Evolutionary conservation across 2,888 invertebrate genomes (phyloP).

Genomic region (Elegia similella): DNA sequence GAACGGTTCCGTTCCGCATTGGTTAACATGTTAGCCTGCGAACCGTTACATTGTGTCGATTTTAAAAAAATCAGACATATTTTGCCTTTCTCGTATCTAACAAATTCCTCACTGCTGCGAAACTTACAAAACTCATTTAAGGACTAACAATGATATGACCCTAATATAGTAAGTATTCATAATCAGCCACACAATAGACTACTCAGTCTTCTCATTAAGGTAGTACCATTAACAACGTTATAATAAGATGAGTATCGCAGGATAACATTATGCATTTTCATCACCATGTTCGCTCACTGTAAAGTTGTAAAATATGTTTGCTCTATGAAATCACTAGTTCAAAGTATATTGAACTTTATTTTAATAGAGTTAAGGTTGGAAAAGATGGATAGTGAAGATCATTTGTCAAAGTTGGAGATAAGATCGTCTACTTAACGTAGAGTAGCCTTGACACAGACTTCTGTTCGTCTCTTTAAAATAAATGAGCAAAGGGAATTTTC

Average conservation of each 20-base stretch:
- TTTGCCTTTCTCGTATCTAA: too few species aligned
- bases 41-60: too few species aligned
- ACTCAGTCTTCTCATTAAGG: conserved; percentile 9
- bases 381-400: not conserved
- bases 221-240: conserved; percentile 6
- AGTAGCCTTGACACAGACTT: conserved; percentile 8
- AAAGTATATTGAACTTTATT: not conserved
- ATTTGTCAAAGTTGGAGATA: not conserved
- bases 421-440: not conserved
- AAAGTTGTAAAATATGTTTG: conserved; percentile 11
- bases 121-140: not conserved
- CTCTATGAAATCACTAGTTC: conserved; percentile 1
- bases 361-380: not conserved
- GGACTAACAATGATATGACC: not conserved
- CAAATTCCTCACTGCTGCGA: too few species aligned
- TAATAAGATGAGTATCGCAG: conserved; percentile 1
- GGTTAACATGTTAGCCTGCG: too few species aligned
- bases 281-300: conserved; percentile 4
- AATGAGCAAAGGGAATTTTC: too few species aligned
- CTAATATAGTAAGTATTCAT: not conserved
- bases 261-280: conserved; percentile 5
- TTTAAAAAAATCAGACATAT: too few species aligned
- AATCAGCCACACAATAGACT: conserved; percentile 7
- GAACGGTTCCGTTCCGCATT: too few species aligned
- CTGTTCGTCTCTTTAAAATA: not conserved